These are phyloP conservation scores for Toxonevra muliebris DNA, from an alignment of 2,888 invertebrate genomes.

Conservation along the genomic window DNA sequence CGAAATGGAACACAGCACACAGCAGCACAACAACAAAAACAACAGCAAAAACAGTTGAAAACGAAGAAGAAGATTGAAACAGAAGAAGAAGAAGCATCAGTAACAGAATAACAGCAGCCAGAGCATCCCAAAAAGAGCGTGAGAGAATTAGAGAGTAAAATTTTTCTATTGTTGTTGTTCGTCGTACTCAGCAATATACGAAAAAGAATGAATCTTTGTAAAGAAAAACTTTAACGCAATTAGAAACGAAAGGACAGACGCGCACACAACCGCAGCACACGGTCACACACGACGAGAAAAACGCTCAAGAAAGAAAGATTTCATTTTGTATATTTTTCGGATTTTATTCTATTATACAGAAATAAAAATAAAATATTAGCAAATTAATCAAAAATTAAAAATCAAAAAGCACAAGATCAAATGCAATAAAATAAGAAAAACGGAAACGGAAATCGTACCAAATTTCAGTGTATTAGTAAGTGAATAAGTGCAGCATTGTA, in stretches of 20 bases:
- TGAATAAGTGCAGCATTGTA: no score
- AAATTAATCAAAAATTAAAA: constrained; percentile 5
- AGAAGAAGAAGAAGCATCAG: constrained; percentile 22
- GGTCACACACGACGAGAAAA: no score
- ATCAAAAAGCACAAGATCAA: constrained; percentile 6
- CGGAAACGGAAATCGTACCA: constrained; percentile 32
- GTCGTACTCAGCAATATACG: neutral
- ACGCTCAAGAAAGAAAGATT: no score
- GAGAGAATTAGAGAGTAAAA: neutral
- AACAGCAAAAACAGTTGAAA: constrained; percentile 12
- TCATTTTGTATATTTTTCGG: no score
- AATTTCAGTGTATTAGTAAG: no score
- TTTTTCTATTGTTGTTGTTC: no score
- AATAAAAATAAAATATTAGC: neutral
- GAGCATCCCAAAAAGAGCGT: neutral
- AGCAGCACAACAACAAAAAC: constrained; percentile 24
- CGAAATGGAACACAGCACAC: no score
- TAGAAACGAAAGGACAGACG: constrained; percentile 45
- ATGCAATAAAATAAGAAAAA: constrained; percentile 8
- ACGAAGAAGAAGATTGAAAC: constrained; percentile 15
- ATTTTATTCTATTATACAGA: no score
- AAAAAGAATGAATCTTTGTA: constrained; percentile 20
- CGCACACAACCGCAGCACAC: constrained; percentile 12
- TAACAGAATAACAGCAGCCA: constrained; percentile 20
- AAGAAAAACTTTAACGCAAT: constrained; percentile 53